phyloP scores from a whole-genome alignment of 1,140 invertebrate species.

The Octopus sinensis region DNA sequence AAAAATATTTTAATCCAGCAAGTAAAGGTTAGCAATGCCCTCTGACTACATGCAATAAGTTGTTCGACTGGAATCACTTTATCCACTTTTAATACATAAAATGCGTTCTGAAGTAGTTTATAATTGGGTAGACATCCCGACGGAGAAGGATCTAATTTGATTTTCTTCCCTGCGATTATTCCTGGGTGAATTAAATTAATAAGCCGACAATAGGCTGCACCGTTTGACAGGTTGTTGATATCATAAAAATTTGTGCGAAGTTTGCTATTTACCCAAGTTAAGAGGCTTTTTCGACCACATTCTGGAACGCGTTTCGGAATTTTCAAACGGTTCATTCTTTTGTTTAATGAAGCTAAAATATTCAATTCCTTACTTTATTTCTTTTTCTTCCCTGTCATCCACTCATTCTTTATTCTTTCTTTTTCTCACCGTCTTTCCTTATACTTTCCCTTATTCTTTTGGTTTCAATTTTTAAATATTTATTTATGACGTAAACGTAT shows the following conservation, averaged over 20 bases:
- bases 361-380: too few species aligned
- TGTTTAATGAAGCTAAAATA: too few species aligned
- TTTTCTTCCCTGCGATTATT: neutral
- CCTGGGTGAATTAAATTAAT: neutral
- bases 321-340: neutral
- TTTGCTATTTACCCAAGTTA: neutral
- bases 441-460: too few species aligned
- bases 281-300: neutral
- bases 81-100: neutral
- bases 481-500: too few species aligned
- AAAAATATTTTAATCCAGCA: neutral
- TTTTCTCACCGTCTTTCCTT: too few species aligned
- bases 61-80: slow-evolving; percentile 2
- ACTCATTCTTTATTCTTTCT: too few species aligned
- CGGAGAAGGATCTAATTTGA: neutral
- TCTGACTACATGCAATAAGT: neutral
- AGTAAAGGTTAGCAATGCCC: neutral
- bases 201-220: neutral
- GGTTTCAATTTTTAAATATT: too few species aligned
- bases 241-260: neutral
- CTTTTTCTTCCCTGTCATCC: too few species aligned
- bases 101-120: neutral
- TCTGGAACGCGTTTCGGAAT: neutral
- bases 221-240: neutral
- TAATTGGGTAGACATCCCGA: neutral